Evolutionary conservation across 2,888 invertebrate genomes (phyloP).

Genomic region (Nomada fucata): DNA sequence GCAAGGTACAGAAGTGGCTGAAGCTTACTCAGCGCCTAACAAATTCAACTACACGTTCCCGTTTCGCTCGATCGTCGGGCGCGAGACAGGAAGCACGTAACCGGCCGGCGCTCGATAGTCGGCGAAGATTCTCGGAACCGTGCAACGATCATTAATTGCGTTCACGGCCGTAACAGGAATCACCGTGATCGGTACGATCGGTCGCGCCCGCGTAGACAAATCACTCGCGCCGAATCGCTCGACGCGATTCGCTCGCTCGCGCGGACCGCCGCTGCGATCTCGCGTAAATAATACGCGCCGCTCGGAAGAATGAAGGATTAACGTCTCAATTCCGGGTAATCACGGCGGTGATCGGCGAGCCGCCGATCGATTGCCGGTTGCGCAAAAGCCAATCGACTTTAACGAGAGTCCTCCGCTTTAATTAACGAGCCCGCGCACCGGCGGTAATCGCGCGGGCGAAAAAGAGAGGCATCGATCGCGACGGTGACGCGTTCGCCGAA

Average conservation of each 20-base stretch:
- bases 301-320: constrained; percentile 50
- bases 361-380: constrained; percentile 62
- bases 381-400: constrained; percentile 71
- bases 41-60: constrained; percentile 2
- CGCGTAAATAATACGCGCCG: constrained; percentile 38
- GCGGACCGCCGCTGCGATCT: not conserved
- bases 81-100: not conserved
- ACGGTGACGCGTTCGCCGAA: constrained; percentile 13
- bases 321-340: constrained; percentile 71
- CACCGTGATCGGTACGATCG: constrained; percentile 13
- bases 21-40: constrained; percentile 3
- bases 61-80: not conserved
- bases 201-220: constrained; percentile 33
- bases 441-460: constrained; percentile 46
- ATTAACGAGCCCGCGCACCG: constrained; percentile 68
- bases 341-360: constrained; percentile 52
- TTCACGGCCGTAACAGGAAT: constrained; percentile 33
- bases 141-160: constrained; percentile 49
- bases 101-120: constrained; percentile 3
- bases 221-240: constrained; percentile 46
- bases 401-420: constrained; percentile 73
- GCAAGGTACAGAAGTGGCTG: too few species aligned
- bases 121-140: constrained; percentile 30
- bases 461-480: constrained; percentile 11
- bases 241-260: constrained; percentile 17